Evolutionary conservation across 2,888 invertebrate species (phyloP).

Genomic region (Melitaea athalia): DNA sequence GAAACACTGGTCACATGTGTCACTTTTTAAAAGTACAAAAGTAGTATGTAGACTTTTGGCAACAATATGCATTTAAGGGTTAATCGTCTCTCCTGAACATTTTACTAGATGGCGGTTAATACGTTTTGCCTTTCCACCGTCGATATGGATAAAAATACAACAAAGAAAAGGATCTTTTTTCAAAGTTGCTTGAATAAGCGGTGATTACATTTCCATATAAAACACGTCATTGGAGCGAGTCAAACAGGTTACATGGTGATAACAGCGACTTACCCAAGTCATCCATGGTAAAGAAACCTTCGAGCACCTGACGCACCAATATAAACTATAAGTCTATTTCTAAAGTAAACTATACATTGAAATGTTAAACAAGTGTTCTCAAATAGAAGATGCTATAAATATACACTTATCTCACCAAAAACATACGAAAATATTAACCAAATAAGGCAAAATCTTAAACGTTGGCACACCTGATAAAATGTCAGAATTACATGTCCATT

Average conservation of each 20-base stretch:
- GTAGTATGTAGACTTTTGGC: too few species aligned
- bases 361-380: background rate
- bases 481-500: constrained; percentile 36
- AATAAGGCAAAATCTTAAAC: constrained; percentile 56
- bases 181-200: background rate
- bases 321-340: constrained; percentile 5
- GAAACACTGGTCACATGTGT: too few species aligned
- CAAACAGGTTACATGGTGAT: constrained; percentile 77
- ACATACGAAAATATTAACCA: constrained; percentile 56
- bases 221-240: constrained; percentile 68
- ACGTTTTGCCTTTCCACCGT: too few species aligned
- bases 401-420: constrained; percentile 41
- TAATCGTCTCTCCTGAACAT: too few species aligned
- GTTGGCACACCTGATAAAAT: constrained; percentile 51
- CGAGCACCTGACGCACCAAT: constrained; percentile 51
- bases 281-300: constrained; percentile 60
- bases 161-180: constrained; percentile 9
- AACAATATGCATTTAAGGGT: too few species aligned
- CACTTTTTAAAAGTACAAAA: too few species aligned
- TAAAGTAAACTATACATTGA: constrained; percentile 10
- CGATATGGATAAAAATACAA: constrained; percentile 9
- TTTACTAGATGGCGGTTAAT: too few species aligned
- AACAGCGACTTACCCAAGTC: constrained; percentile 77
- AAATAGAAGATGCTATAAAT: constrained; percentile 6
- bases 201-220: constrained; percentile 49